Evolutionary conservation across 92 coral and sea anemone species (phyloP), one percentile per base, ranked within the genome.

Genomic region (Palythoa heliodiscus): DNA sequence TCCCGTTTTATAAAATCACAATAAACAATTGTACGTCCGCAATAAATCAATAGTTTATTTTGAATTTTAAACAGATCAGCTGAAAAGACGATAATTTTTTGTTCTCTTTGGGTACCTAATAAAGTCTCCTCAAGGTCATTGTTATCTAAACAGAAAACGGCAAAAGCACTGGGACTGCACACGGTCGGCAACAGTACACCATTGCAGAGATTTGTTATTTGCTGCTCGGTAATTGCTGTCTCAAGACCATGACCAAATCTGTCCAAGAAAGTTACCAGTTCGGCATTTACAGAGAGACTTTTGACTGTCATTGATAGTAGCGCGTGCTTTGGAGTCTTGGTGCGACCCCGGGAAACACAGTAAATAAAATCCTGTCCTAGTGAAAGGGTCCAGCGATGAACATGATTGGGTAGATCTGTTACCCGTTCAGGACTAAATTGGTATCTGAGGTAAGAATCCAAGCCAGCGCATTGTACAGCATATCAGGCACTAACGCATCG

Each of bases 91-190:
- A 29, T 29, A 29, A 29, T 29, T 29, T 29, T 0, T 29, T 1
- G 1, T 29, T 29, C 35, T 29, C 35, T 29, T 29, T 29, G 35
- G 35, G 1, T 29, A 29, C 35, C 35, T 29, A 1, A 29, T 29
- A 29, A 29, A 29, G 35, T 29, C 35, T 29, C 35, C 35, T 29
- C 35, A 29, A 29, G 87, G 75, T 92, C 92, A 70, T 92, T 92
- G 89, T 87, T 92, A 72, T 89, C 95, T 91, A 89, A 92, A 39
- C 92, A 88, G 47, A 89, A 82, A 2, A 90, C 69, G 66, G 85
- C 92, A 70, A 90, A 88, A 74, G 83, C 88, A 15, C 64, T 68
- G 11, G 84, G 87, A 66, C 81, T 57, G 85, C 91, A 83, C 4
- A 67, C 86, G 55, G 72, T 80, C 63, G 92, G 94, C 57, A 92